Evolutionary conservation across 2,797 vertebrate species (phyloP).

Genomic region (Peromyscus eremicus): DNA sequence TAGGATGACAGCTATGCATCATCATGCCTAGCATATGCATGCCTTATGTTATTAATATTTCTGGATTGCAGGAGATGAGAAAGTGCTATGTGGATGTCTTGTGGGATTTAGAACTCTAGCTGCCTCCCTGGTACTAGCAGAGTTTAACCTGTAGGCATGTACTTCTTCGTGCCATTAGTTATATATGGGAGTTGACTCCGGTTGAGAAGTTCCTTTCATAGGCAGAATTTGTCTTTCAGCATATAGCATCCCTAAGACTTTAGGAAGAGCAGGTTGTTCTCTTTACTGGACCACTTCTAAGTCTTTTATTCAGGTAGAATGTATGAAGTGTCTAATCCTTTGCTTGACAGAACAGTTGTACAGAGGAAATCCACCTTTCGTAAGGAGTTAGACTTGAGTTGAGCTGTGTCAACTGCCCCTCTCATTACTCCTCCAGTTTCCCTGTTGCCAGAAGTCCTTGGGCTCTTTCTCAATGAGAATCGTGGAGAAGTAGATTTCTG

Average conservation of each 20-base stretch:
- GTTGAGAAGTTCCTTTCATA: slow-evolving; percentile 34
- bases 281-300: slow-evolving; percentile 31
- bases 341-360: slow-evolving; percentile 69
- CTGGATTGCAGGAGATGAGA: slow-evolving; percentile 72
- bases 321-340: slow-evolving; percentile 68
- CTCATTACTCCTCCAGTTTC: not conserved
- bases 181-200: not conserved
- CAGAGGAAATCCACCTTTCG: slow-evolving; percentile 76
- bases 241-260: slow-evolving; percentile 1
- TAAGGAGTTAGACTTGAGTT: slow-evolving; percentile 68
- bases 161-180: not conserved
- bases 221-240: slow-evolving; percentile 11
- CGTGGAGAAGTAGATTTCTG: not conserved
- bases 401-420: slow-evolving; percentile 58
- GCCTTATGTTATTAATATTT: slow-evolving; percentile 80
- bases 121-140: not conserved
- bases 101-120: slow-evolving; percentile 50
- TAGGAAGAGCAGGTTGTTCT: slow-evolving; percentile 35
- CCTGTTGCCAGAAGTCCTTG: slow-evolving; percentile 4
- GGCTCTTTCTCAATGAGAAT: slow-evolving; percentile 27
- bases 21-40: not conserved
- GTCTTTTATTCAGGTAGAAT: slow-evolving; percentile 61
- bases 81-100: slow-evolving; percentile 79
- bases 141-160: not conserved
- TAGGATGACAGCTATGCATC: not conserved